Conservation (phyloP, 2,797 vertebrate species). For the Graptemys geographica region DNA sequence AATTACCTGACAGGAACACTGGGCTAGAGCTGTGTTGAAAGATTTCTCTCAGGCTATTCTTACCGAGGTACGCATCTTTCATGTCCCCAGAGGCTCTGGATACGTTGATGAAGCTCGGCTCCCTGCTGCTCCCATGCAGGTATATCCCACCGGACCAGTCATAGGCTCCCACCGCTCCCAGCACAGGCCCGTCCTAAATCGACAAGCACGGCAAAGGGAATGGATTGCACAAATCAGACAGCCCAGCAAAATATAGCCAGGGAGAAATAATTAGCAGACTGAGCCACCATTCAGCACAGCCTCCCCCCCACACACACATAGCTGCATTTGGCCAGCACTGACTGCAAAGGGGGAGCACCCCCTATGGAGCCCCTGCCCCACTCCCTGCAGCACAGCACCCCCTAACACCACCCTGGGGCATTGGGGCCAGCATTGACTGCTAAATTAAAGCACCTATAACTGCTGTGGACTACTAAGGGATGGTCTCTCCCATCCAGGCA, state of each 20-base stretch:
- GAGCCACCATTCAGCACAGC: too few species aligned
- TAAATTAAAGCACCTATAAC: too few species aligned
- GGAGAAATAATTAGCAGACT: accelerated
- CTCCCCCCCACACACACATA: too few species aligned
- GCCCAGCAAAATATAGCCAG: too few species aligned
- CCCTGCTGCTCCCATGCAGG: neutral
- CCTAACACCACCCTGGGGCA: neutral
- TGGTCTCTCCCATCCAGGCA: neutral
- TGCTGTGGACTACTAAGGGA: too few species aligned
- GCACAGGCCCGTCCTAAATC: neutral
- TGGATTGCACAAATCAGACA: neutral
- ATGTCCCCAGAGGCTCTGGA: neutral
- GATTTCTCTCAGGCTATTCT: neutral
- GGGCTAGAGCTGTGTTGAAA: neutral
- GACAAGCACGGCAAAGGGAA: neutral
- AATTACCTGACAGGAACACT: neutral
- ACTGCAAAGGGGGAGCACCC: too few species aligned
- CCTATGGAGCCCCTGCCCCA: too few species aligned
- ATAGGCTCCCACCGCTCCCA: conserved; percentile 33
- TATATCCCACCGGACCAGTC: conserved; percentile 38
- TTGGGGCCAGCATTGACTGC: neutral
- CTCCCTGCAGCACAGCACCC: neutral
- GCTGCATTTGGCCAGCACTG: too few species aligned
- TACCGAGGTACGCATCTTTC: conserved; percentile 36
- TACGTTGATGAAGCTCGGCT: neutral